These are phyloP conservation scores for Podargus strigoides DNA, from an alignment of 2,797 vertebrate genomes.

Conservation along the genomic window DNA sequence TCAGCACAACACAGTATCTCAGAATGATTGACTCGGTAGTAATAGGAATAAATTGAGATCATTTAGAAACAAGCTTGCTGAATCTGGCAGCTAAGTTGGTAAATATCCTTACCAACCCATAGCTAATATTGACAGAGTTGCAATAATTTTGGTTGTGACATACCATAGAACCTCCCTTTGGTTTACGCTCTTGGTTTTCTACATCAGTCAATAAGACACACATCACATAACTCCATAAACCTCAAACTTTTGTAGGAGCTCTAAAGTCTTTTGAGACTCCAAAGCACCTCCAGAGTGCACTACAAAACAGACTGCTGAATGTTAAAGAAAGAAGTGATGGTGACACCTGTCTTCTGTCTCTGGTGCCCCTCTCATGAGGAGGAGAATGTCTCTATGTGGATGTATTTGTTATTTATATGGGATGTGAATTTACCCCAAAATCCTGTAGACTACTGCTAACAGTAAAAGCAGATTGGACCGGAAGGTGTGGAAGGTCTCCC, in stretches of 20 bases:
- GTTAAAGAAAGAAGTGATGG: background rate
- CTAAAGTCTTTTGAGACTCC: background rate
- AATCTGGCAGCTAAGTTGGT: background rate
- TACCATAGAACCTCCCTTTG: background rate
- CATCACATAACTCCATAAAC: background rate
- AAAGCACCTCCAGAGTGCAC: background rate
- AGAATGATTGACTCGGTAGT: background rate
- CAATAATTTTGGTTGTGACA: background rate
- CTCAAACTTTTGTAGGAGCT: background rate
- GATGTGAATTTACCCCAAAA: background rate
- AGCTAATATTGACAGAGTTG: background rate
- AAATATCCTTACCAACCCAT: background rate
- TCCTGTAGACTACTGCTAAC: background rate
- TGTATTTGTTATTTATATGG: background rate
- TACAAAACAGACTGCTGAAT: background rate
- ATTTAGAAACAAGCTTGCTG: background rate
- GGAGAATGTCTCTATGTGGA: background rate
- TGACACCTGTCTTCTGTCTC: background rate
- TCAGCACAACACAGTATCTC: background rate
- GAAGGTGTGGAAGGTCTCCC: background rate
- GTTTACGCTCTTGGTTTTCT: background rate
- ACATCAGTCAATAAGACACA: background rate
- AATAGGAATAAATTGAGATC: background rate
- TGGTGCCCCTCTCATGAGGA: background rate
- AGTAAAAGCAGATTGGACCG: background rate